Percentiles rank a stretch among this genome's conserved stretches.
Conservation (phyloP, 2,113 vertebrate species). For the Azemiops feae region DNA sequence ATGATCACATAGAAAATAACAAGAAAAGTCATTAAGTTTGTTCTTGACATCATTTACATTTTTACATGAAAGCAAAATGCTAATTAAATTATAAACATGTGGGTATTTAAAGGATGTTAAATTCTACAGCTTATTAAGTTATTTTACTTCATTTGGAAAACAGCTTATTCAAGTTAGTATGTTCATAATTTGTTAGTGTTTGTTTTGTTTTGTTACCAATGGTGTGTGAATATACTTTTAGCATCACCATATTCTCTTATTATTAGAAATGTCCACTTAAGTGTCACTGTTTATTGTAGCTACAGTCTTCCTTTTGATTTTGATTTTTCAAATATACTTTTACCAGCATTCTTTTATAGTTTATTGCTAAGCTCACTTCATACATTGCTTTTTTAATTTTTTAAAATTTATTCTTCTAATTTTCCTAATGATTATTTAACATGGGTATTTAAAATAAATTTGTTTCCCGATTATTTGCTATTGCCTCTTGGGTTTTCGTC, state of each 20-base stretch:
- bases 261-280: not conserved
- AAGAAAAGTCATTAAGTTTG: slow-evolving; percentile 22
- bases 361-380: not conserved
- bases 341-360: not conserved
- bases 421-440: not conserved
- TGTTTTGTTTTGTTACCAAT: slow-evolving; percentile 17
- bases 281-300: rapidly evolving
- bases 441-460: not conserved
- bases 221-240: slow-evolving; percentile 13
- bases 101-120: slow-evolving; percentile 44
- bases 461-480: no score
- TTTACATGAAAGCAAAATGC: slow-evolving; percentile 18
- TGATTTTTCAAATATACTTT: not conserved
- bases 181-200: slow-evolving; percentile 30
- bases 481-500: no score
- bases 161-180: slow-evolving; percentile 41
- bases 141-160: slow-evolving; percentile 36
- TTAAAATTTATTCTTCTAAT: not conserved
- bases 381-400: not conserved
- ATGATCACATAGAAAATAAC: slow-evolving; percentile 29
- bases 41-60: slow-evolving; percentile 14
- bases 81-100: slow-evolving; percentile 50
- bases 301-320: not conserved
- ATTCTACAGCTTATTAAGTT: slow-evolving; percentile 45
- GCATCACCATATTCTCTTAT: not conserved